Evolutionary conservation across 2,113 vertebrate genomes (phyloP).

Genomic region (Ancistrus triradiatus): DNA sequence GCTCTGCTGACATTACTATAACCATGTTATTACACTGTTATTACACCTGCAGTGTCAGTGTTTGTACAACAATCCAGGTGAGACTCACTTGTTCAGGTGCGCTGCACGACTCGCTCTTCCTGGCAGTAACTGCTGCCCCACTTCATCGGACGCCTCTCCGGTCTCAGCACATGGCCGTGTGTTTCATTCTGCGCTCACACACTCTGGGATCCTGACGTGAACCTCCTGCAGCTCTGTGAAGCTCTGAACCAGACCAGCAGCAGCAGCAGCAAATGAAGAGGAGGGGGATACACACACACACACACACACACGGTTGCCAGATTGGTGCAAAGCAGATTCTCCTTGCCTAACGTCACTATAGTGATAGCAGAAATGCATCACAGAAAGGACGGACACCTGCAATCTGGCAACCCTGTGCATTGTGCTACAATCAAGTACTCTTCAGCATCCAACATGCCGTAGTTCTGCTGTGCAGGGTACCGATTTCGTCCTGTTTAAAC

Average conservation of each 20-base stretch:
- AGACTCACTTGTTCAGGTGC: constrained; percentile 22
- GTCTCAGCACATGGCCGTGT: too few relatives aligned
- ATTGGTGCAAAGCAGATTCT: background rate
- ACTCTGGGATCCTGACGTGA: background rate
- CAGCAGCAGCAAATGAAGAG: background rate
- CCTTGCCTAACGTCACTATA: too few relatives aligned
- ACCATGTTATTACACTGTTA: too few relatives aligned
- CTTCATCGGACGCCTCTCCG: constrained; percentile 18
- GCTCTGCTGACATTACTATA: too few relatives aligned
- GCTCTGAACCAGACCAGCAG: constrained; percentile 7
- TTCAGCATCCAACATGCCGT: too few relatives aligned
- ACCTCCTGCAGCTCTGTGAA: constrained; percentile 16
- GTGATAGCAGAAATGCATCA: too few relatives aligned
- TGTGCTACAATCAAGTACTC: too few relatives aligned
- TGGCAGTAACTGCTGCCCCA: background rate
- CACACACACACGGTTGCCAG: constrained; percentile 9
- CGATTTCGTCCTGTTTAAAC: too few relatives aligned
- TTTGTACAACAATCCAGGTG: background rate
- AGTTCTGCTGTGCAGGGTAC: too few relatives aligned
- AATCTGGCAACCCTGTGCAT: background rate
- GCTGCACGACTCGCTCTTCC: background rate
- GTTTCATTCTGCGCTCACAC: too few relatives aligned
- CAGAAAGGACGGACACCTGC: background rate
- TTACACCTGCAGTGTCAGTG: too few relatives aligned
- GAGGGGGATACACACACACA: background rate